These are phyloP conservation scores for Meteorus sp. DNA, from an alignment of 1,140 invertebrate genomes.

Conservation along the genomic window DNA sequence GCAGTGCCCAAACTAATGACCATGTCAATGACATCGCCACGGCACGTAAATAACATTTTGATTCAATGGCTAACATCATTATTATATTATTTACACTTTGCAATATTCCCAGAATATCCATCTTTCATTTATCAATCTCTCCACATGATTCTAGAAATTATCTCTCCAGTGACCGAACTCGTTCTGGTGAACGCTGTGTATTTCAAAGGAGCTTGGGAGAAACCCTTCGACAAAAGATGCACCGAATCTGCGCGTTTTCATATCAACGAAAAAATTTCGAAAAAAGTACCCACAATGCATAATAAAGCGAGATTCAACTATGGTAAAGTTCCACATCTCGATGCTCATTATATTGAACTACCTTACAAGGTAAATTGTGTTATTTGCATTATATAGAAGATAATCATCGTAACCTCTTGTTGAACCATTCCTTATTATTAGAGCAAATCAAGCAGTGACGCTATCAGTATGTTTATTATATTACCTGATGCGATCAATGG, in stretches of 20 bases:
- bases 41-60: background rate
- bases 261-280: conserved; percentile 42
- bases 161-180: conserved; percentile 44
- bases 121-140: too few species aligned
- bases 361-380: conserved; percentile 30
- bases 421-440: conserved; percentile 40
- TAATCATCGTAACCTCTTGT: background rate
- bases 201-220: conserved; percentile 69
- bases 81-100: background rate
- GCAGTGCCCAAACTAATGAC: background rate
- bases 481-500: conserved; percentile 63
- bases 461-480: conserved; percentile 59
- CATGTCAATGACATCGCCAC: background rate
- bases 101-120: too few species aligned
- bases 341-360: conserved; percentile 52
- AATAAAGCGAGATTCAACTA: conserved; percentile 48
- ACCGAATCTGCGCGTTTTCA: conserved; percentile 53
- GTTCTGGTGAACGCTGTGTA: conserved; percentile 83
- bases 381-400: background rate
- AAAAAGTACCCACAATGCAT: conserved; percentile 56
- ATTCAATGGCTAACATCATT: too few species aligned
- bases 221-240: conserved; percentile 47
- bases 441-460: conserved; percentile 51
- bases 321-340: conserved; percentile 46
- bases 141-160: too few species aligned